Conservation (phyloP, 2,888 invertebrate species). For the Axea sp. region DNA sequence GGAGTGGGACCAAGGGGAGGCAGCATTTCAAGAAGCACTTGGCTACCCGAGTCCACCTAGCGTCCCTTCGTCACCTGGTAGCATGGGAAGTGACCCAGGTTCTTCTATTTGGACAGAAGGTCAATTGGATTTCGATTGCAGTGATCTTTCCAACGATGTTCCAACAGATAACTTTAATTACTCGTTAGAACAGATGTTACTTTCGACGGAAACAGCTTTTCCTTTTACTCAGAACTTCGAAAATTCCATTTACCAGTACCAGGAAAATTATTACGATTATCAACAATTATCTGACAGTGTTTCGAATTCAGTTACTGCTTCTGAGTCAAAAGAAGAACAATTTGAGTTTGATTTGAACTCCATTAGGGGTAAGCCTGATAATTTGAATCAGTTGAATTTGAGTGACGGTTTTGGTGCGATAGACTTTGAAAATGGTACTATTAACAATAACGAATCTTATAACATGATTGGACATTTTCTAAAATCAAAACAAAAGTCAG, state of each 20-base stretch:
- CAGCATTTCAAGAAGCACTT: constrained; percentile 71
- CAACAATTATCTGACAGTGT: neutral
- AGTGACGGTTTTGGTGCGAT: neutral
- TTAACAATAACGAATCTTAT: constrained; percentile 57
- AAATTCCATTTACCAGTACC: constrained; percentile 21
- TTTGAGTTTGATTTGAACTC: constrained; percentile 74
- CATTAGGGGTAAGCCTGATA: constrained; percentile 75
- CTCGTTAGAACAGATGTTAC: constrained; percentile 63
- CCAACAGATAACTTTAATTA: constrained; percentile 12
- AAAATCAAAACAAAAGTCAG: constrained; percentile 63
- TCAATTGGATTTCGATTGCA: constrained; percentile 63
- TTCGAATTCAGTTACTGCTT: neutral
- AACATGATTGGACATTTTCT: constrained; percentile 76
- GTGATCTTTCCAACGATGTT: constrained; percentile 67
- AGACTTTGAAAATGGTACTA: constrained; percentile 57
- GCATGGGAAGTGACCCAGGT: constrained; percentile 69
- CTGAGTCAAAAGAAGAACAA: neutral
- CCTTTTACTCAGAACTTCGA: constrained; percentile 68
- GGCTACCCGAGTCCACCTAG: no score
- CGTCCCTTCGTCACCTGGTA: constrained; percentile 68
- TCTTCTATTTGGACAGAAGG: constrained; percentile 69
- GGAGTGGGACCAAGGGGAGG: constrained; percentile 72
- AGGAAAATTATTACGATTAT: constrained; percentile 21
- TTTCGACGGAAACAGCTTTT: constrained; percentile 73
- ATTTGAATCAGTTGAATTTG: constrained; percentile 61